Percentiles rank a stretch among this genome's conserved stretches.
These are phyloP conservation scores for Cassiopea xamachana DNA, from an alignment of 30 jellyfish, hydroid and myxozoan species.

Conservation along the genomic window DNA sequence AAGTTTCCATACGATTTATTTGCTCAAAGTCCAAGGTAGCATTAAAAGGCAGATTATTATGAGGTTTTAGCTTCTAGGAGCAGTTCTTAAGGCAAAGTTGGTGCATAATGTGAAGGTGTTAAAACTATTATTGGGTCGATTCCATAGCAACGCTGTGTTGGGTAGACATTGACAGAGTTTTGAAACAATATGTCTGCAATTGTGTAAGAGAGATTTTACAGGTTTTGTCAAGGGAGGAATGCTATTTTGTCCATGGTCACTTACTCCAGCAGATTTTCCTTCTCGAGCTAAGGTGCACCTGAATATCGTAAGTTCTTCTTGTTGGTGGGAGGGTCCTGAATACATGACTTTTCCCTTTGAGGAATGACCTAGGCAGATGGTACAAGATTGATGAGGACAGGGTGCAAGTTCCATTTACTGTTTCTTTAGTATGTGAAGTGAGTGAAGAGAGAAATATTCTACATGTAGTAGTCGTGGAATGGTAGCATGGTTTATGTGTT, in stretches of 20 bases:
- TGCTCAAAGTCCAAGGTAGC: slow-evolving; percentile 83
- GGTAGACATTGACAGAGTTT: slow-evolving; percentile 23
- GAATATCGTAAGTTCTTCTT: neutral
- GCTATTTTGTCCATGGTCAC: slow-evolving; percentile 48
- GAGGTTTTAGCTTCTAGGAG: slow-evolving; percentile 64
- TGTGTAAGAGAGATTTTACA: slow-evolving; percentile 16
- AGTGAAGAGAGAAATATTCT: too few relatives aligned
- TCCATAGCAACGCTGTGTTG: slow-evolving; percentile 54
- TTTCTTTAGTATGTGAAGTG: too few relatives aligned
- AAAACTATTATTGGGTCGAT: slow-evolving; percentile 45
- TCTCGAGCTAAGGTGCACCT: slow-evolving; percentile 28
- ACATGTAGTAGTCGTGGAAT: too few relatives aligned
- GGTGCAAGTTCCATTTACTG: too few relatives aligned
- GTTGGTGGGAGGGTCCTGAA: slow-evolving; percentile 75
- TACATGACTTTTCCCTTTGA: slow-evolving; percentile 25
- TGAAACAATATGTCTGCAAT: slow-evolving; percentile 31
- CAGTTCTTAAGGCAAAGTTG: slow-evolving; percentile 32
- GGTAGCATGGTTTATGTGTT: too few relatives aligned
- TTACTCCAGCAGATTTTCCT: slow-evolving; percentile 66
- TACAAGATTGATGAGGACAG: too few relatives aligned
- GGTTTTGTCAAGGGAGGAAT: slow-evolving; percentile 1
- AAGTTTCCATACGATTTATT: slow-evolving; percentile 33
- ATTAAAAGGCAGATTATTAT: slow-evolving; percentile 52
- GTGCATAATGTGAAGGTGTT: neutral
- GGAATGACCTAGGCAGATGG: slow-evolving; percentile 29